These are phyloP conservation scores for Dysmachus trigonus DNA, from an alignment of 2,888 invertebrate species.

Conservation along the genomic window DNA sequence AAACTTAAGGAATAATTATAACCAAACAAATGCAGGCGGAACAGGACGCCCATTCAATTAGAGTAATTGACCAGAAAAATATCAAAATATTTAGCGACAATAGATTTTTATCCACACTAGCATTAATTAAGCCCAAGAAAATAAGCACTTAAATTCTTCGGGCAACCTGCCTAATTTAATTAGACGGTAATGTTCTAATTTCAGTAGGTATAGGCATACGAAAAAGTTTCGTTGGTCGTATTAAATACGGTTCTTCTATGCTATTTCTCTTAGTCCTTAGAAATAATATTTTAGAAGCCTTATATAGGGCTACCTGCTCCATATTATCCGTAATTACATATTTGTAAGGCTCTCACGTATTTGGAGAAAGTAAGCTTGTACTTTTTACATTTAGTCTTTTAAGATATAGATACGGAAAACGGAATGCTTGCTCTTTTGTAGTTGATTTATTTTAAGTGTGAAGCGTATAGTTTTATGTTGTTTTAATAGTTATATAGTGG, in stretches of 20 bases:
- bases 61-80: neutral
- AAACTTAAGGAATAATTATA: neutral
- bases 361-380: neutral
- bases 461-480: neutral
- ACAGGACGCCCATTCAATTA: neutral
- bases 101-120: neutral
- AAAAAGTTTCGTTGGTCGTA: neutral
- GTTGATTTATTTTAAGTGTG: neutral
- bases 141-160: neutral
- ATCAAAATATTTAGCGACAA: neutral
- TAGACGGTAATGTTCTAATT: neutral
- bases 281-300: neutral
- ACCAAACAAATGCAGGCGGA: no score
- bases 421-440: no score
- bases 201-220: neutral
- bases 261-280: neutral
- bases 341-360: neutral
- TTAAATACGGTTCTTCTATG: neutral
- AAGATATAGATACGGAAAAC: no score
- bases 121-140: neutral
- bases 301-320: neutral
- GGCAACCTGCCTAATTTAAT: neutral
- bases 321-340: neutral
- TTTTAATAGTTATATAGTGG: neutral
- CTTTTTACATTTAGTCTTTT: neutral